These are phyloP conservation scores for Herpailurus yagouaroundi DNA, from an alignment of 2,113 vertebrate genomes.

Conservation along the genomic window DNA sequence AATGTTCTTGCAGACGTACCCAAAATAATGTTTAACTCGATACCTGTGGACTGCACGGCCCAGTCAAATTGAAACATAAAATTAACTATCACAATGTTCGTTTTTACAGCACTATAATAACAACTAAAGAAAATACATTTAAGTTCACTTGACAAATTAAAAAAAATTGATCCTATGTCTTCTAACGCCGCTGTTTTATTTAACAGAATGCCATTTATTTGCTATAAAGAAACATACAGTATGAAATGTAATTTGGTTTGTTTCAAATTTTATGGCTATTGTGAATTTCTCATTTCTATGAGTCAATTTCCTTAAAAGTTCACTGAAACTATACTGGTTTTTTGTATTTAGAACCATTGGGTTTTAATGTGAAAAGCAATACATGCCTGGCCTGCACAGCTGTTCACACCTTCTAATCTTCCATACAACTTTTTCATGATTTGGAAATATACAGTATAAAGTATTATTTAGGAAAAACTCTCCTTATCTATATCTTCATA, in stretches of 20 bases:
- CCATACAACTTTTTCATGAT: neutral
- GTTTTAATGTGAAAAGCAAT: slow-evolving; percentile 2
- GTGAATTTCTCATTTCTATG: slow-evolving; percentile 36
- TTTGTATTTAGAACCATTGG: neutral
- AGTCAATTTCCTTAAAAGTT: slow-evolving; percentile 23
- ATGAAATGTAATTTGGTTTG: neutral
- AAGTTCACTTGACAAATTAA: neutral
- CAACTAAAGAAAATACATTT: slow-evolving; percentile 23
- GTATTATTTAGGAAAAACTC: neutral
- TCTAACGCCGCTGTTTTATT: neutral
- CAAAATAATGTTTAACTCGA: neutral
- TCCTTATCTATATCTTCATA: neutral
- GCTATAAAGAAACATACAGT: neutral
- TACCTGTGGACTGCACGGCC: neutral
- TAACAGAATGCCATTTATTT: neutral
- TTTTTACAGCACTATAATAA: neutral
- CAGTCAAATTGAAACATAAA: neutral
- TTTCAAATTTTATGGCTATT: neutral
- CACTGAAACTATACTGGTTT: neutral
- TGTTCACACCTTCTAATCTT: neutral
- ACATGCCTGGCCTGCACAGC: neutral
- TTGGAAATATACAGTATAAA: neutral
- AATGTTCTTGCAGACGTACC: neutral
- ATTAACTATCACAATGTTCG: neutral
- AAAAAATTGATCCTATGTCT: neutral